Conservation (phyloP, 2,888 invertebrate species). For the Ditula angustiorana region DNA sequence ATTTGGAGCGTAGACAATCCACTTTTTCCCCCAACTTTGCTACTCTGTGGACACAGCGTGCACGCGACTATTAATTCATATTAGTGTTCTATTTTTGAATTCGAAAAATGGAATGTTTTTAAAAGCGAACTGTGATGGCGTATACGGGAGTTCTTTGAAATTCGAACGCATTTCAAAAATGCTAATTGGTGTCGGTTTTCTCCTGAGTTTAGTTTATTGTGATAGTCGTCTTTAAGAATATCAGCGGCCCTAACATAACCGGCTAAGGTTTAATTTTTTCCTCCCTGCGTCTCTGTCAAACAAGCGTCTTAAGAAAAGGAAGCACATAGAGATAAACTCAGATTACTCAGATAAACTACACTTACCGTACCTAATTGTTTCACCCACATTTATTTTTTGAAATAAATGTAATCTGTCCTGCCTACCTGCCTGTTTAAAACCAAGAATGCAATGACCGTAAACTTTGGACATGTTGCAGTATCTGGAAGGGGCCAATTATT, state of each 20-base stretch:
- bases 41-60: constrained; percentile 53
- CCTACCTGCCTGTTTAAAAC: no score
- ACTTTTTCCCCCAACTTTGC: constrained; percentile 52
- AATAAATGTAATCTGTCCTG: no score
- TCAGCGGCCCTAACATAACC: no score
- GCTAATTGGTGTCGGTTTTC: constrained; percentile 41
- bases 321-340: no score
- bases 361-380: no score
- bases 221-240: not conserved
- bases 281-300: no score
- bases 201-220: not conserved
- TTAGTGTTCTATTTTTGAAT: constrained; percentile 72
- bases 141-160: constrained; percentile 65
- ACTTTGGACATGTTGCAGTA: no score
- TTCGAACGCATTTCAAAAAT: constrained; percentile 59
- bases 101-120: constrained; percentile 44
- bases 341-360: constrained; percentile 18
- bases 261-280: no score
- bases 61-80: constrained; percentile 73
- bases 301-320: no score
- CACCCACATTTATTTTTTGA: no score
- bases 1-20: constrained; percentile 68
- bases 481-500: no score
- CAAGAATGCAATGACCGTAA: no score
- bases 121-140: constrained; percentile 52